phyloP scores from a whole-genome alignment of 2,888 invertebrate genomes.

The Lapara coniferarum region DNA sequence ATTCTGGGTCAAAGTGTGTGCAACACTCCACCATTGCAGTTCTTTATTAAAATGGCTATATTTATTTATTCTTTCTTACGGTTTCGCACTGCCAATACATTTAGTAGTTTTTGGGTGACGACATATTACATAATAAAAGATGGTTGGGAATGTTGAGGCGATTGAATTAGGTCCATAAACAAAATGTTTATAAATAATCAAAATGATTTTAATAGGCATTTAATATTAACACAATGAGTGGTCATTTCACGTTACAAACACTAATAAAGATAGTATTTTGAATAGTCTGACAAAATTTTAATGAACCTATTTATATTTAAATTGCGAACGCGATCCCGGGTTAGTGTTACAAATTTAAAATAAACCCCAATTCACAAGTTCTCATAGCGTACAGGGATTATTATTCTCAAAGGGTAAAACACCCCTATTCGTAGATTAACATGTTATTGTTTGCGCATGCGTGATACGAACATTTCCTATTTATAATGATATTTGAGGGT shows the following conservation, averaged over 20 bases:
- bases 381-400: conserved; percentile 41
- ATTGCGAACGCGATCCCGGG: neutral
- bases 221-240: neutral
- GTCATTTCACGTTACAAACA: neutral
- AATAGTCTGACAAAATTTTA: neutral
- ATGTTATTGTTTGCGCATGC: conserved; percentile 57
- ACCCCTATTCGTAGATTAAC: conserved; percentile 47
- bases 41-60: too few relatives aligned
- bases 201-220: neutral
- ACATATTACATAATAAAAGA: too few relatives aligned
- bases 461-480: conserved; percentile 28
- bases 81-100: too few relatives aligned
- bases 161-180: neutral
- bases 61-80: too few relatives aligned
- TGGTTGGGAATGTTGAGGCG: too few relatives aligned
- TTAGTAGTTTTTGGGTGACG: too few relatives aligned
- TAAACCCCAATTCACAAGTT: conserved; percentile 19
- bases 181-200: neutral
- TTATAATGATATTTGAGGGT: conserved; percentile 33
- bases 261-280: neutral
- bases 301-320: conserved; percentile 12
- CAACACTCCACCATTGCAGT: too few relatives aligned
- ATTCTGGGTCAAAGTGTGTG: conserved; percentile 9
- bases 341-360: conserved; percentile 15
- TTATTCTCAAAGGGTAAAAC: conserved; percentile 56